Conservation (phyloP, 2,888 invertebrate species). For the Empis stercorea region DNA sequence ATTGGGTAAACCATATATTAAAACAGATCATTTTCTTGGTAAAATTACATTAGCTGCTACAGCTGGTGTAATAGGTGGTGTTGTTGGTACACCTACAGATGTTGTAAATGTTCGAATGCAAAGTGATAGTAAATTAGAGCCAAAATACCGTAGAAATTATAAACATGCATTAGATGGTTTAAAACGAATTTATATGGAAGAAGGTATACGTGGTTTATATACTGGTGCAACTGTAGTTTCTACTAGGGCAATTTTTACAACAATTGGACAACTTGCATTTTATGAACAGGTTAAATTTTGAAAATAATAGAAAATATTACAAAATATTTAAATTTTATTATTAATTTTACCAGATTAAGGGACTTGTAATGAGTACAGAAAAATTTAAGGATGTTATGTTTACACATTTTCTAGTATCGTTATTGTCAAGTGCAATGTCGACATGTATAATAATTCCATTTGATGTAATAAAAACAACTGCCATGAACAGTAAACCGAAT, state of each 20-base stretch:
- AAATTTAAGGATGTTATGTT: conserved; percentile 71
- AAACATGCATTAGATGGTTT: conserved; percentile 92
- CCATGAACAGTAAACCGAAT: conserved; percentile 91
- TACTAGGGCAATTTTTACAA: conserved; percentile 79
- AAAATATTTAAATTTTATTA: too few species aligned
- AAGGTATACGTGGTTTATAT: conserved; percentile 71
- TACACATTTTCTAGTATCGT: conserved; percentile 82
- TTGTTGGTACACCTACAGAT: conserved; percentile 93
- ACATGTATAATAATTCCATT: conserved; percentile 78
- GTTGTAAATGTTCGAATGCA: conserved; percentile 99
- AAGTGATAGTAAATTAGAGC: conserved; percentile 88
- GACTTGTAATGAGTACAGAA: conserved; percentile 47
- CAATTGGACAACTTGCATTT: conserved; percentile 92
- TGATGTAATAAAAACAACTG: conserved; percentile 92
- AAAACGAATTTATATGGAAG: conserved; percentile 61
- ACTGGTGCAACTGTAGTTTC: conserved; percentile 85
- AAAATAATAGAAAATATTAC: too few species aligned
- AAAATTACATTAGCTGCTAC: conserved; percentile 59
- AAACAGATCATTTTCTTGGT: conserved; percentile 19
- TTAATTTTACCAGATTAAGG: too few species aligned
- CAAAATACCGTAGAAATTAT: conserved; percentile 80
- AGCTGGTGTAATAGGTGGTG: conserved; percentile 79
- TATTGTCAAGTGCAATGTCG: conserved; percentile 54
- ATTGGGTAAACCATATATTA: too few species aligned
- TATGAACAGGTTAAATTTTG: conserved; percentile 76